These are phyloP conservation scores for Petrophora chlorosata DNA, from an alignment of 2,888 invertebrate species.

Conservation along the genomic window DNA sequence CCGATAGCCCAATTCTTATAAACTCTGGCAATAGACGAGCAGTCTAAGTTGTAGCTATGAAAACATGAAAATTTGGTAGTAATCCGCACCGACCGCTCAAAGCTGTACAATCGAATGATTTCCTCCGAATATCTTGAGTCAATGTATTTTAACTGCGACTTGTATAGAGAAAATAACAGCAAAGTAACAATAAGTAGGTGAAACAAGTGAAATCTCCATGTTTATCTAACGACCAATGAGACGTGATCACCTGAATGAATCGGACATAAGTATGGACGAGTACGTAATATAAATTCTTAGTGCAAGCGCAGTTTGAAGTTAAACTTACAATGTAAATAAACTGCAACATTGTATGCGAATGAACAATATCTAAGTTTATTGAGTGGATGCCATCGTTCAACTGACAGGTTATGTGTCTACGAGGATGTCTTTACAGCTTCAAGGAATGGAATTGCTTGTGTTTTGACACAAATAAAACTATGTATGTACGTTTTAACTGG, in stretches of 20 bases:
- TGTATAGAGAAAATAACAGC: no score
- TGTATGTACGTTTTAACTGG: constrained; percentile 22
- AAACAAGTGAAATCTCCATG: constrained; percentile 1
- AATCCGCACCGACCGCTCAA: neutral
- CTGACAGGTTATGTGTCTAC: constrained; percentile 47
- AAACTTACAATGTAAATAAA: constrained; percentile 15
- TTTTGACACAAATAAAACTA: constrained; percentile 3
- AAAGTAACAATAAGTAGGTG: no score
- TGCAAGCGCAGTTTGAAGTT: constrained; percentile 7
- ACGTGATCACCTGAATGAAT: neutral
- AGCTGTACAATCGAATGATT: no score
- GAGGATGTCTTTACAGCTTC: constrained; percentile 55
- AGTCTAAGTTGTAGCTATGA: no score
- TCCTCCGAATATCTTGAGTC: no score
- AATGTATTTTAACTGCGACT: no score
- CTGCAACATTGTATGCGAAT: constrained; percentile 40
- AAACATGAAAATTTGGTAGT: neutral
- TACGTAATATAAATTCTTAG: constrained; percentile 27
- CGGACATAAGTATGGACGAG: constrained; percentile 31
- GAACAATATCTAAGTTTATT: constrained; percentile 52
- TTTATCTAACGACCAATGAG: neutral
- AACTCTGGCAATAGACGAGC: no score
- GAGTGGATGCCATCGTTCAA: constrained; percentile 36
- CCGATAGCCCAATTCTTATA: no score
- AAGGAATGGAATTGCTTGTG: constrained; percentile 31